A percentile compares a stretch with the other conserved stretches of the same genome.
phyloP scores from a whole-genome alignment of 2,797 vertebrate genomes.

The Fistularia tabacaria region DNA sequence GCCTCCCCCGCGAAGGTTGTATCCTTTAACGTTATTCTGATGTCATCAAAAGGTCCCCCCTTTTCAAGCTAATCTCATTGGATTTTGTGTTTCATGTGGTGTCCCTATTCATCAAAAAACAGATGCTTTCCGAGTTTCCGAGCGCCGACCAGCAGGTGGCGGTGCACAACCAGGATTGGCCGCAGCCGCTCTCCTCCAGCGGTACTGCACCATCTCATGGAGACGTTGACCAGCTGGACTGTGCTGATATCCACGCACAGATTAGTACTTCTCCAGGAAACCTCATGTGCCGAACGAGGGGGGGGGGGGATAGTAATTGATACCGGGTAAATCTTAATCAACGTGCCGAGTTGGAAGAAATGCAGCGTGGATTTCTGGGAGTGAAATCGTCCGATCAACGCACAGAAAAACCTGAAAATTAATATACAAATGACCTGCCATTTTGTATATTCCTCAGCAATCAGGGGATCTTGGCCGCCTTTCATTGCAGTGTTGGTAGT shows the following conservation, averaged over 20 bases:
- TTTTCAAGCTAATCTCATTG: too few species aligned
- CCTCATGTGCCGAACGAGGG: too few species aligned
- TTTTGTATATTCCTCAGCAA: not conserved
- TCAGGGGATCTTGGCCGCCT: constrained; percentile 6
- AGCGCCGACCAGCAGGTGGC: constrained; percentile 58
- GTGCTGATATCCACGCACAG: not conserved
- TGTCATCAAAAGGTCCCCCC: too few species aligned
- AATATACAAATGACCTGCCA: not conserved
- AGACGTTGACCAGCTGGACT: not conserved
- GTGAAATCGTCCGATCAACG: not conserved
- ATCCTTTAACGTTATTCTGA: too few species aligned
- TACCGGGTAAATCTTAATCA: too few species aligned
- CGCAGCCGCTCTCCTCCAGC: not conserved
- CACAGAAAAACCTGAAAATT: not conserved
- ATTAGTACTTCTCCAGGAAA: too few species aligned
- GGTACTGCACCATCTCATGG: constrained; percentile 6
- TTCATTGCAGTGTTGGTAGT: constrained; percentile 16
- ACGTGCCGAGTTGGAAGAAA: too few species aligned
- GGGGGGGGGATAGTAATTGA: too few species aligned
- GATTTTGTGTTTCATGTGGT: not conserved
- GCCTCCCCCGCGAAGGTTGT: too few species aligned
- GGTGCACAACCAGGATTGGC: constrained; percentile 50
- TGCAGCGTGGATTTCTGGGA: too few species aligned
- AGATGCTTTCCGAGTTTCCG: constrained; percentile 3
- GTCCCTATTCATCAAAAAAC: not conserved